Conservation (phyloP, 2,113 vertebrate species). For the Oncorhynchus kisutch region DNA sequence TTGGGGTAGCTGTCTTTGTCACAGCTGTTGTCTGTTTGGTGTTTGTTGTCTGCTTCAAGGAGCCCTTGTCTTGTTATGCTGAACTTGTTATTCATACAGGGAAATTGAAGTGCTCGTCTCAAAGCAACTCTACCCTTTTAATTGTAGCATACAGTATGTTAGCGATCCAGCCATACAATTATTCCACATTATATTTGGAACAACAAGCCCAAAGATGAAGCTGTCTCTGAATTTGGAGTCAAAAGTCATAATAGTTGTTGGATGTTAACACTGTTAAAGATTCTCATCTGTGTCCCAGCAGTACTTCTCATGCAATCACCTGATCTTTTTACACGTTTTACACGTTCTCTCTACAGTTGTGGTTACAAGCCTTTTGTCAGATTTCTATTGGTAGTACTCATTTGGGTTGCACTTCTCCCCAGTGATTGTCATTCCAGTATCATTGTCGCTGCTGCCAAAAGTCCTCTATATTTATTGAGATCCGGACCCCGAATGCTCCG, state of each 20-base stretch:
- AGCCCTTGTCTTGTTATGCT: background rate
- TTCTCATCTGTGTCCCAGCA: background rate
- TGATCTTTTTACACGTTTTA: background rate
- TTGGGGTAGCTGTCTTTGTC: background rate
- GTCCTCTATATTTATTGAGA: conserved; percentile 31
- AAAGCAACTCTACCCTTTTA: background rate
- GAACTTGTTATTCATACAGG: background rate
- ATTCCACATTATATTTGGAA: background rate
- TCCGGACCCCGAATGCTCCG: conserved; percentile 17
- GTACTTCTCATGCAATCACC: background rate
- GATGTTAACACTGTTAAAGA: background rate
- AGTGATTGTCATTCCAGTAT: too few species aligned
- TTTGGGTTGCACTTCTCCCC: background rate
- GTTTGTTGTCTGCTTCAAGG: background rate
- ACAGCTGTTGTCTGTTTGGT: background rate
- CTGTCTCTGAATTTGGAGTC: background rate
- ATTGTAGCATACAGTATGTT: background rate
- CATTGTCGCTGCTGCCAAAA: too few species aligned
- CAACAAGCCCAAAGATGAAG: background rate
- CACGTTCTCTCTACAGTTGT: background rate
- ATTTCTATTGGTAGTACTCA: conserved; percentile 7
- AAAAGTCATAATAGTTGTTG: background rate
- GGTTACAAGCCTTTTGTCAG: background rate
- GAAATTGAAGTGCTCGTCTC: background rate
- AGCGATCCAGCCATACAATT: background rate